These are phyloP conservation scores for Tinea trinotella DNA, from an alignment of 2,888 invertebrate species.

Conservation along the genomic window DNA sequence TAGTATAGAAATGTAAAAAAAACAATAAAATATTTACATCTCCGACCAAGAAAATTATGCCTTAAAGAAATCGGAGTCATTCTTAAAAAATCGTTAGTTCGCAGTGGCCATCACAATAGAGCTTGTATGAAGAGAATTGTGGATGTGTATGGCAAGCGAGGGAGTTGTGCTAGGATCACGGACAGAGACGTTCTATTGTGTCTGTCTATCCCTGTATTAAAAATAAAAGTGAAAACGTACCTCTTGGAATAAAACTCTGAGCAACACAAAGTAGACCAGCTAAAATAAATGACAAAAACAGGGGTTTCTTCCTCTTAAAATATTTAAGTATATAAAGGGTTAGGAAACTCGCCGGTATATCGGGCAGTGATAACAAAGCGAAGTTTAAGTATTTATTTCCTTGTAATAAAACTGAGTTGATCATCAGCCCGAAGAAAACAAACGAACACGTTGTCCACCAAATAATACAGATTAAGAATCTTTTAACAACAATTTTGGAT, in stretches of 20 bases:
- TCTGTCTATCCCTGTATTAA: no score
- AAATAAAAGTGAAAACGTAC: conserved; percentile 39
- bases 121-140: no score
- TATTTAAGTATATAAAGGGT: conserved; percentile 68
- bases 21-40: no score
- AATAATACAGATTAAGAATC: conserved; percentile 47
- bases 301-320: conserved; percentile 68
- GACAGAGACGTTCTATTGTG: no score
- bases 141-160: no score
- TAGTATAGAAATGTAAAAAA: no score
- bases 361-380: conserved; percentile 70
- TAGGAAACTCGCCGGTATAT: conserved; percentile 70
- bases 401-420: conserved; percentile 80
- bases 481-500: conserved; percentile 28
- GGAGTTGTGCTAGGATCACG: no score
- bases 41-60: no score
- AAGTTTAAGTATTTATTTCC: conserved; percentile 86
- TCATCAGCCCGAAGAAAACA: conserved; percentile 82
- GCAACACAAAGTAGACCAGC: conserved; percentile 72
- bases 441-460: conserved; percentile 77
- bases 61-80: no score
- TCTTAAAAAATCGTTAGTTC: no score
- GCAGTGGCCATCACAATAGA: no score
- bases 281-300: conserved; percentile 65
- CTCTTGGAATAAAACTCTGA: conserved; percentile 69